These are phyloP conservation scores for Decapterus maruadsi DNA, from an alignment of 2,797 vertebrate species.

Conservation along the genomic window DNA sequence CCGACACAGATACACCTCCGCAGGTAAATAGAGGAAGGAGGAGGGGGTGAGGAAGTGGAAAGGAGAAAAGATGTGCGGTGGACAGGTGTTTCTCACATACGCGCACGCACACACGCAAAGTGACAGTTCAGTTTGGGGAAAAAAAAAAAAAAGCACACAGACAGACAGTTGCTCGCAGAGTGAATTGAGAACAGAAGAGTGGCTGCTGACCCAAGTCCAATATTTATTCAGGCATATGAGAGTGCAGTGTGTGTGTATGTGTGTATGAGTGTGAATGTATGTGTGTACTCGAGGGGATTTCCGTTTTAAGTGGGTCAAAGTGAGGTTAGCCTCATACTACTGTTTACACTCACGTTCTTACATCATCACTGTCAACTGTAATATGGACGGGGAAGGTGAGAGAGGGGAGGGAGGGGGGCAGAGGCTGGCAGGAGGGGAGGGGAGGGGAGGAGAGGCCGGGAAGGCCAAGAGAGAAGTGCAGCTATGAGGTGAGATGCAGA, in stretches of 20 bases:
- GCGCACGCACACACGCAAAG: not conserved
- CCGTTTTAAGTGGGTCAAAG: constrained; percentile 81
- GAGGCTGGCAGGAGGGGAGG: constrained; percentile 3
- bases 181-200: constrained; percentile 62
- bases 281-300: constrained; percentile 72
- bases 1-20: constrained; percentile 65
- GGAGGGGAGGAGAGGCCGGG: not conserved
- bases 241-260: constrained; percentile 53
- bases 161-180: constrained; percentile 48
- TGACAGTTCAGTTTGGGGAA: constrained; percentile 26
- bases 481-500: constrained; percentile 14
- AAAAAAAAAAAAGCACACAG: constrained; percentile 26
- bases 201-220: constrained; percentile 75
- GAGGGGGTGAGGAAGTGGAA: not conserved
- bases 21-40: constrained; percentile 68
- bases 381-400: constrained; percentile 53
- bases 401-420: not conserved
- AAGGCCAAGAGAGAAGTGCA: constrained; percentile 9
- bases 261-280: constrained; percentile 35
- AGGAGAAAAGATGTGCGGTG: constrained; percentile 15
- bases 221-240: constrained; percentile 80
- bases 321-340: constrained; percentile 79
- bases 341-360: constrained; percentile 81
- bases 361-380: constrained; percentile 78
- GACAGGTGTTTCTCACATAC: not conserved